These are phyloP conservation scores for Chromoteleia sp. DNA, from an alignment of 2,888 invertebrate species.

Conservation along the genomic window DNA sequence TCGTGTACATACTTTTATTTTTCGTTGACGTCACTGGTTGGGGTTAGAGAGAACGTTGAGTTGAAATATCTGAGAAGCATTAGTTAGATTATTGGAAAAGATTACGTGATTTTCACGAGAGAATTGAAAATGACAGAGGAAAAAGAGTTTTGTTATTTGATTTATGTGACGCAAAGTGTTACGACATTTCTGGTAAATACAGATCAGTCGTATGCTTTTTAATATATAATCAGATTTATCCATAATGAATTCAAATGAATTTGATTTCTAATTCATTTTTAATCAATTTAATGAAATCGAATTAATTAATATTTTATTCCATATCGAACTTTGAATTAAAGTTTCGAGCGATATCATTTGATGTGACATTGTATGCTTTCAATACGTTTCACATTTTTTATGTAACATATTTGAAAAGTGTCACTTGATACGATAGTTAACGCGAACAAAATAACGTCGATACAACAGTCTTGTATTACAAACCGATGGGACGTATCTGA, in stretches of 20 bases:
- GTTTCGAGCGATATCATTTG: neutral
- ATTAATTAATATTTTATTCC: no score
- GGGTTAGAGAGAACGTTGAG: constrained; percentile 6
- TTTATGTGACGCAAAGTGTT: constrained; percentile 11
- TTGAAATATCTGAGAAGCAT: constrained; percentile 36
- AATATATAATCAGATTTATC: neutral
- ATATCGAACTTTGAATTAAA: no score
- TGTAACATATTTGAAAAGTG: constrained; percentile 1
- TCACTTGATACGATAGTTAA: constrained; percentile 20
- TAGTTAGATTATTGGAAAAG: constrained; percentile 50
- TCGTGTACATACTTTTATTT: constrained; percentile 17
- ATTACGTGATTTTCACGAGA: constrained; percentile 49
- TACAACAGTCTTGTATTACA: constrained; percentile 12
- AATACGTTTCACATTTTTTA: neutral
- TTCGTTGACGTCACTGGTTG: constrained; percentile 28
- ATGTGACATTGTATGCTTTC: neutral
- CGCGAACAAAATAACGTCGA: constrained; percentile 12
- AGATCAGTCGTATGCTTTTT: neutral
- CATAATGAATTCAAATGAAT: neutral
- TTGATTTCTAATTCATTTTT: neutral
- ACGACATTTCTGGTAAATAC: neutral
- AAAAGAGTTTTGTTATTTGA: constrained; percentile 27
- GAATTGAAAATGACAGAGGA: constrained; percentile 27
- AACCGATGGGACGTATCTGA: constrained; percentile 26
- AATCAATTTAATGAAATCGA: neutral